Evolutionary conservation across 2,113 vertebrate genomes (phyloP).

Genomic region (Climacteris rufus): DNA sequence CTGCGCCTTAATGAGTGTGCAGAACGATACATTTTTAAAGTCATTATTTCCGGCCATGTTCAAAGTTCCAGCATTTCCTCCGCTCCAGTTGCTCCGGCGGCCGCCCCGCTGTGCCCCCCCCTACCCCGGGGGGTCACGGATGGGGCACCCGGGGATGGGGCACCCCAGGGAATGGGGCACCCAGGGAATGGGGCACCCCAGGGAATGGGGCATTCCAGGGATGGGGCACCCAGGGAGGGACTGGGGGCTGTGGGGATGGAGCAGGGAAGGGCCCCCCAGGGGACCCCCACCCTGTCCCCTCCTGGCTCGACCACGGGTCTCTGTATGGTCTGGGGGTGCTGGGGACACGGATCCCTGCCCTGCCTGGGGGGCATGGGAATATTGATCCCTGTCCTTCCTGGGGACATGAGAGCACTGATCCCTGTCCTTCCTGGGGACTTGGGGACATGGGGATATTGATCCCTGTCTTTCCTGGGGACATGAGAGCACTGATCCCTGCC

Average conservation of each 20-base stretch:
- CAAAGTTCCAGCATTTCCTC: not conserved
- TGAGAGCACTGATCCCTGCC: not conserved
- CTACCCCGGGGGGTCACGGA: fast-evolving
- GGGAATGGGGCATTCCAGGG: no score
- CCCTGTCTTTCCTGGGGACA: not conserved
- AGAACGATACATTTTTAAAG: constrained; percentile 51
- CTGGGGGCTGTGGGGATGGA: fast-evolving
- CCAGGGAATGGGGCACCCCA: not conserved
- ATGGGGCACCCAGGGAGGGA: not conserved
- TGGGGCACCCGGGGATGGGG: not conserved
- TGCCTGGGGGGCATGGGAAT: not conserved
- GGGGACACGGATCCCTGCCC: not conserved
- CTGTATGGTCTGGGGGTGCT: not conserved
- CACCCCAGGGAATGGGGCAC: fast-evolving
- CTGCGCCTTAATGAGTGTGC: not conserved
- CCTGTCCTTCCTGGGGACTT: not conserved
- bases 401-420: not conserved
- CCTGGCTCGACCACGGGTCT: not conserved
- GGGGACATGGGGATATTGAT: not conserved
- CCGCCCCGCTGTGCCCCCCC: not conserved
- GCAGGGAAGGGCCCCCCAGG: not conserved
- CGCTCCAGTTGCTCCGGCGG: not conserved
- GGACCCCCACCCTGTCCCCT: not conserved
- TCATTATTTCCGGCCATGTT: constrained; percentile 22
- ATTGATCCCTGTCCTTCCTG: not conserved